Conservation (phyloP, 2,113 vertebrate genomes). For the Halichoeres trimaculatus region DNA sequence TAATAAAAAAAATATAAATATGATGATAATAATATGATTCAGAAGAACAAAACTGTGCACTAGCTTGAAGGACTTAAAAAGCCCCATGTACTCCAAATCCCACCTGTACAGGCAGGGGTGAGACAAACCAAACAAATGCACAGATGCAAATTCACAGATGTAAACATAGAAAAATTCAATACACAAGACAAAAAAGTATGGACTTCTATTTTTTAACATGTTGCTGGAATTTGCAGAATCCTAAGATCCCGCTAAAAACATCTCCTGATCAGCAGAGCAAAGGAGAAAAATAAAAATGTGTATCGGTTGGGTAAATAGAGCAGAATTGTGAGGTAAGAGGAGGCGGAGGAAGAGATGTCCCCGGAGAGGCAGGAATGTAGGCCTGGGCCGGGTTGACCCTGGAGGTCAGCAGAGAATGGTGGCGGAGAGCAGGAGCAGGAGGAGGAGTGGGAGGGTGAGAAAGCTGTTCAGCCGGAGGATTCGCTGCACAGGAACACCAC, state of each 20-base stretch:
- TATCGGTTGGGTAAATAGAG: conserved; percentile 34
- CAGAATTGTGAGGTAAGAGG: conserved; percentile 32
- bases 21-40: too few relatives aligned
- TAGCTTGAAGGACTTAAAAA: too few relatives aligned
- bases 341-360: conserved; percentile 41
- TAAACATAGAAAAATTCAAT: too few relatives aligned
- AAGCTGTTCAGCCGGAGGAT: conserved; percentile 45
- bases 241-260: background rate
- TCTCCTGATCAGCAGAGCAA: background rate
- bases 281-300: conserved; percentile 10
- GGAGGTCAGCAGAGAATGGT: conserved; percentile 57
- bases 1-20: too few relatives aligned
- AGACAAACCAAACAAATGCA: too few relatives aligned
- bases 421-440: conserved; percentile 48
- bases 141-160: too few relatives aligned
- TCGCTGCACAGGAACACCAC: conserved; percentile 35
- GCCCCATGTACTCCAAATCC: too few relatives aligned
- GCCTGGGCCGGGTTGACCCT: conserved; percentile 43
- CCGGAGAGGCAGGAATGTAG: conserved; percentile 37
- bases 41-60: too few relatives aligned
- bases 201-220: background rate
- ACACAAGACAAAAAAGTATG: too few relatives aligned
- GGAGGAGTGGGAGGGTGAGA: conserved; percentile 71
- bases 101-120: too few relatives aligned
- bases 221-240: background rate